Evolutionary conservation across 2,797 vertebrate species (phyloP).

Genomic region (Pangasius macronema): DNA sequence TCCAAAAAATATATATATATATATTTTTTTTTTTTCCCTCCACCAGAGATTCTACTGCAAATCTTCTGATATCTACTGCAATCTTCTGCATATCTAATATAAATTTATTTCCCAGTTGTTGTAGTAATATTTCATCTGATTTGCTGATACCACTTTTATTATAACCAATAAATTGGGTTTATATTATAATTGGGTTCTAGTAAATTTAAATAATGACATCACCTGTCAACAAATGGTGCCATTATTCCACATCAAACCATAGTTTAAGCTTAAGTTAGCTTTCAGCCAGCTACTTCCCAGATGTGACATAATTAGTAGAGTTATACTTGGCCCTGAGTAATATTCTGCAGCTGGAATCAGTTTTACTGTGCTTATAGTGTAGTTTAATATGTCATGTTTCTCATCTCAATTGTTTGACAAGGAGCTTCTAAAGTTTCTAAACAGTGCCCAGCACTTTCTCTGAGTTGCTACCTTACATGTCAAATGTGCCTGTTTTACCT

Average conservation of each 20-base stretch:
- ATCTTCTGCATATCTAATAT: too few species aligned
- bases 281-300: neutral
- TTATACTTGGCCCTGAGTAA: neutral
- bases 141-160: neutral
- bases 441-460: conserved; percentile 4
- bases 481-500: neutral
- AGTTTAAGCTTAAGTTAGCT: neutral
- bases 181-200: neutral
- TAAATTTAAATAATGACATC: neutral
- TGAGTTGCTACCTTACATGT: neutral
- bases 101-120: conserved; percentile 1
- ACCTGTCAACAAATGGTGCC: neutral
- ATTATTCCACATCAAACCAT: neutral
- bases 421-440: conserved; percentile 5
- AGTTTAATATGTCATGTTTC: neutral
- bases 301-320: neutral
- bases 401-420: neutral
- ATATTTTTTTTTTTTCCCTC: too few species aligned
- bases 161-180: too few species aligned
- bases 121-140: neutral
- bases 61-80: neutral
- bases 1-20: too few species aligned
- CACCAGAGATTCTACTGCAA: neutral
- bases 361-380: neutral
- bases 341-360: neutral